Evolutionary conservation across 2,113 vertebrate genomes (phyloP), one percentile per base, ranked within the genome.

Genomic region (Petroica traversi): DNA sequence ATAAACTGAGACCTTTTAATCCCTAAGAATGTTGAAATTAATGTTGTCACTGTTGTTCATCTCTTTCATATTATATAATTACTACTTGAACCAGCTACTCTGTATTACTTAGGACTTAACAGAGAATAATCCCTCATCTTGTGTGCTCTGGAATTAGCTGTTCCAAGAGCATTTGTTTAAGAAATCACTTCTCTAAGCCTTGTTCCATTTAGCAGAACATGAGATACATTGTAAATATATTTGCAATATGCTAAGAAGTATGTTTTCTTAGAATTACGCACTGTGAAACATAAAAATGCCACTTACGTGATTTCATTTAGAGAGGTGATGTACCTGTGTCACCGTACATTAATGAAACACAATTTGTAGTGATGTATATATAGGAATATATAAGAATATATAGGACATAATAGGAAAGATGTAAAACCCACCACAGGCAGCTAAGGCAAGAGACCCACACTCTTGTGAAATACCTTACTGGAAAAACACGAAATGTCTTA

Each of bases 121-220:
- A 80, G 91, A 89, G 81, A 94, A 85, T 96, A 95, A 96, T 97
- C 94, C 86, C 69, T 95, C 91, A 78, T 95, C 49, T 84, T 92
- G 72, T 89, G 88, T 95, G 66, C 86, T 92, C 93, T 92, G 95
- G 94, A 95, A 96, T 97, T 97, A 96, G 95, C 94, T 91, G 89
- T 93, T 96, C 78, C 91, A 93, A 92, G 86, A 95, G 80, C 89
- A 89, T 91, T 95, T 95, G 83, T 97, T 95, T 96, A 92, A 95
- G 86, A 95, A 95, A 96, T 95, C 57, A 64, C 64, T 92, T 74
- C 46, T 92, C 87, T 96, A 95, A 96, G 83, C 52, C 83, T 91
- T 81, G 83, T 93, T 92, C 63, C 80, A 81, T 93, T 93, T 91
- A 95, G 69, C n/a, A 61, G 68, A 89, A 87, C 68, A 78, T 38